Percentiles rank a stretch among this genome's conserved stretches.
Evolutionary conservation across 1,140 invertebrate genomes (phyloP).

Genomic region (Habropoda laboriosa): DNA sequence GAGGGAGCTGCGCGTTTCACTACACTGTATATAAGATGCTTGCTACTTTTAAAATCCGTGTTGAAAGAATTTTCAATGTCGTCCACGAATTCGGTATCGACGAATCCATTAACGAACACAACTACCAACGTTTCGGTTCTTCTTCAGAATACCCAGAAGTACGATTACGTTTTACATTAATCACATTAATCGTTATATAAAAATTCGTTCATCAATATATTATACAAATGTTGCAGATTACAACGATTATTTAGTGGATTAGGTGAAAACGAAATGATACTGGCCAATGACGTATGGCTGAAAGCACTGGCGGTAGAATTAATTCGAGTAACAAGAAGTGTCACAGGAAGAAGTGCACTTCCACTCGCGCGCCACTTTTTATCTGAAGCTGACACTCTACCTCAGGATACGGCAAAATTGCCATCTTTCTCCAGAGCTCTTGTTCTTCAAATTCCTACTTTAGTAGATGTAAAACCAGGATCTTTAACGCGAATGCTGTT

Average conservation of each 20-base stretch:
- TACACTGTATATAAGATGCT: conserved; percentile 87
- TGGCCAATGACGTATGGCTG: conserved; percentile 92
- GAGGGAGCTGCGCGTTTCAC: conserved; percentile 93
- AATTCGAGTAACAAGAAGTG: conserved; percentile 87
- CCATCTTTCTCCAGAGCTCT: conserved; percentile 89
- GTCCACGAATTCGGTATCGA: conserved; percentile 73
- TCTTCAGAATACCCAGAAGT: conserved; percentile 87
- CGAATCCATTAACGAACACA: conserved; percentile 78
- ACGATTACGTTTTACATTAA: conserved; percentile 18
- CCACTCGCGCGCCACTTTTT: conserved; percentile 86
- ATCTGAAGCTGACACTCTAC: conserved; percentile 83
- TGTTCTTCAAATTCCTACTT: conserved; percentile 88
- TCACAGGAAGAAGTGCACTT: conserved; percentile 83
- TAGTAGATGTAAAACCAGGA: conserved; percentile 93
- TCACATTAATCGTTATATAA: too few species aligned
- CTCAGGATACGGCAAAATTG: conserved; percentile 75
- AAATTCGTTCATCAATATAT: background rate
- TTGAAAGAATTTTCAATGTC: conserved; percentile 74
- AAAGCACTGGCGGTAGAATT: conserved; percentile 92
- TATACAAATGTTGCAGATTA: conserved; percentile 81
- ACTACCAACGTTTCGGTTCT: conserved; percentile 84
- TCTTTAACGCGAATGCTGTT: conserved; percentile 90
- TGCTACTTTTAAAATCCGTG: conserved; percentile 78
- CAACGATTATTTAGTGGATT: conserved; percentile 93
- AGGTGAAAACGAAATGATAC: conserved; percentile 87